These are phyloP conservation scores for Venturia canescens DNA, from an alignment of 1,140 invertebrate species.

Conservation along the genomic window DNA sequence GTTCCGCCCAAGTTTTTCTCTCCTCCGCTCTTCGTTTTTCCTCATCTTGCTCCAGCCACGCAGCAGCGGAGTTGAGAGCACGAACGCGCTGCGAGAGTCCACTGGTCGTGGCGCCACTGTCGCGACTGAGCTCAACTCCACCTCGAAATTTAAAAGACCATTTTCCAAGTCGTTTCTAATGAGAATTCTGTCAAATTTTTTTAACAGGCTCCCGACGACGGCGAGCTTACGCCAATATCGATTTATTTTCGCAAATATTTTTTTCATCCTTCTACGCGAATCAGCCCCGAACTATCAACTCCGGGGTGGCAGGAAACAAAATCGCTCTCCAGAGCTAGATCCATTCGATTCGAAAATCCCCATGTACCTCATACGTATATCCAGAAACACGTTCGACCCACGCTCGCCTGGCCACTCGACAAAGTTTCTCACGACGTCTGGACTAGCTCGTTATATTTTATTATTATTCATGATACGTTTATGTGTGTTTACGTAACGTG, in stretches of 20 bases:
- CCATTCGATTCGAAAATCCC: too few relatives aligned
- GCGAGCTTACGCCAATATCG: too few relatives aligned
- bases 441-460: conserved; percentile 18
- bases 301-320: too few relatives aligned
- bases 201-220: too few relatives aligned
- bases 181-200: too few relatives aligned
- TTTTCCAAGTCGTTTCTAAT: too few relatives aligned
- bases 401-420: neutral
- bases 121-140: neutral
- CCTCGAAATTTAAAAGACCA: neutral
- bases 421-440: conserved; percentile 17
- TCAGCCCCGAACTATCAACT: too few relatives aligned
- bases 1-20: neutral
- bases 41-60: neutral
- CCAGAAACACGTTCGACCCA: conserved; percentile 1
- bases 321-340: too few relatives aligned
- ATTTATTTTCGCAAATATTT: too few relatives aligned
- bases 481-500: neutral
- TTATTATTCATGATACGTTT: conserved; percentile 21
- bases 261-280: too few relatives aligned
- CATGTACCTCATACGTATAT: neutral
- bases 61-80: too few relatives aligned
- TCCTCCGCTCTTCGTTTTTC: neutral
- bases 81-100: too few relatives aligned
- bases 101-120: neutral